Evolutionary conservation across 2,888 invertebrate genomes (phyloP), one percentile per base, ranked within the genome.

Genomic region (Lycocerus yunnanus): DNA sequence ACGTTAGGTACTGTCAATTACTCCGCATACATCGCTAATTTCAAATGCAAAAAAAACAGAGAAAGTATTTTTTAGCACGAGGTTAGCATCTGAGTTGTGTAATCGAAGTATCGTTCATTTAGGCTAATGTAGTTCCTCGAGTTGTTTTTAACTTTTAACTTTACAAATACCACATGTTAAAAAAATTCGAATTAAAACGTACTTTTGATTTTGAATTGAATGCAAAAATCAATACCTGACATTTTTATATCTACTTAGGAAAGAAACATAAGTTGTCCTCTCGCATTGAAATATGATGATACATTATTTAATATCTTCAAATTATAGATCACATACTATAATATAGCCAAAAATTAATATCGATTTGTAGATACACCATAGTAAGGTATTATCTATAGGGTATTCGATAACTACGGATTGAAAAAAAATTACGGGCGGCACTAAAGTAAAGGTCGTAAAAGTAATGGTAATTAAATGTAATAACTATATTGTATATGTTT

Each of bases 51-150:
- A 66, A 66, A 65, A 66, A 74, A 70, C 70, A 68, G 70, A 27
- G 74, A 74, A 74, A 74, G 74, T 69, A 61, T 80, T 82, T 82
- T 83, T 82, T 80, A 80, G 83, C 80, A 83, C 83, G 82, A 83
- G 83, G 83, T 80, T 81, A 82, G 81, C 82, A 76, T 75, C 70
- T 70, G 24, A 67, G 24, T 74, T 73, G 72, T 76, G 77, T 43
- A 75, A 75, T 59, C 16, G 61, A 66, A 71, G 71, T 76, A 71
- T 73, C 75, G 75, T 75, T 75, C 75, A 71, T 71, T 63, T 68
- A 71, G 70, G 63, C 73, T 73, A 77, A 69, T 75, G 75, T 69
- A 71, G 63, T 58, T 68, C 72, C 66, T 73, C 63, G 69, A 21
- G 43, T 43, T 43, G 43, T 43, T 43, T 66, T 67, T 43, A 60